Base-by-base conservation (phyloP, 2,888 invertebrate genomes). In the Ormyrus nitidulus region DNA sequence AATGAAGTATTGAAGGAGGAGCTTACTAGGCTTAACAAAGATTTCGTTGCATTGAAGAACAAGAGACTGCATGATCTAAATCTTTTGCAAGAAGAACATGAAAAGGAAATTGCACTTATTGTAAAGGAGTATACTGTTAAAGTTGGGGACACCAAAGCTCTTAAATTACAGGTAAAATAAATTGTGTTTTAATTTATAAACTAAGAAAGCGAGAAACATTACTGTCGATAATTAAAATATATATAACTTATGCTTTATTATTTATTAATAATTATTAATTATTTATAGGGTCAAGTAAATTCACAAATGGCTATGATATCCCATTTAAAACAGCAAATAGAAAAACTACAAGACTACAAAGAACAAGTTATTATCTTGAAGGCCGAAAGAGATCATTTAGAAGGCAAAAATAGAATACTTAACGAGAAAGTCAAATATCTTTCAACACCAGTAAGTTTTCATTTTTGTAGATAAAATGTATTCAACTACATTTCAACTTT, bases 31-130 rank as follows among this genome's bases (percentile, higher is more conserved):
- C 93, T 96, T 48, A 95, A 96, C 86, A 94, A 94, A 81, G 96
- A 96, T 86, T 95, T 95, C 85, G 94, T 95, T 89, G 91, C 93
- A 81, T 90, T 96, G 85, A 95, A 96, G 88, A 94, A 94, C 84
- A 96, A 96, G 88, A 92, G 96, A 74, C 92, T 96, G 85, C 94
- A 95, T 89, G 96, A 96, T 91, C 94, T 96, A 90, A 95, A 95
- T 92, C 84, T 90, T n/a, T 85, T 91, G 46, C 91, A 91, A 77
- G 89, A 91, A 76, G 89, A 91, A 65, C 91, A 92, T 70, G 91
- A 91, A 81, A 87, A 91, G 44, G 91, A 92, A 79, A 88, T 93
- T 81, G 88, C 88, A 7, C 83, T 87, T 9, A 80, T 91, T 51
- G 84, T 91, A n/a, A 89, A 91, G 77, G 91, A 91, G 54, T 91